Base-by-base conservation (phyloP, 2,797 vertebrate genomes). In the Sebastes glaucus region DNA sequence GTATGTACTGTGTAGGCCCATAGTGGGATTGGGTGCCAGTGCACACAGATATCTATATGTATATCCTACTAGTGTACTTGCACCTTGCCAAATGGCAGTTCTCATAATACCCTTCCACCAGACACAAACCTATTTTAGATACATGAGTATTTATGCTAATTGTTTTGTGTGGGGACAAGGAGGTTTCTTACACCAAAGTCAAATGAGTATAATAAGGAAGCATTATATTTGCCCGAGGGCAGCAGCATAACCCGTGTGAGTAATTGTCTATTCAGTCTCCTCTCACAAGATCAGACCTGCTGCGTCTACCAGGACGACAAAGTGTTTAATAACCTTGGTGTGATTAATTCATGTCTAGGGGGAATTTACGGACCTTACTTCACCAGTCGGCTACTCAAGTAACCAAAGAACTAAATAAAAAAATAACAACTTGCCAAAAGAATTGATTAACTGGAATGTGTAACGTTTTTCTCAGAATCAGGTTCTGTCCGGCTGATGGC, bases 101-200 rank as follows among this genome's bases (percentile, higher is more conserved):
- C n/a, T 71, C 3, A 64, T 66, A 71, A 71, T 56, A 78, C 23
- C 22, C 33, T 27, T 71, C 28, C 33, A 32, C 20, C 55, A 67
- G n/a, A 66, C 4, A 49, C 27, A 32, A 25, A 69, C 23, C 30
- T 32, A 68, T 42, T 73, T 56, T 49, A 60, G 7, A 78, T 38
- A 49, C 25, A 23, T 62, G 23, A 27, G 16, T 63, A 78, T 69
- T 71, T 62, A 70, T 63, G 61, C 38, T 88, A 82, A 84, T 71
- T 83, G 70, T 55, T 38, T 52, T 62, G 38, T 14, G 68, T 56
- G 16, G 30, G 22, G 11, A 62, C 20, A n/a, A 70, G 25, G 28
- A 56, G 20, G 25, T 53, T 33, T 67, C 18, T 66, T 71, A 38
- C 22, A 46, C 62, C 23, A 78, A 70, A 77, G 55, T 73, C 27